Percentiles rank a stretch among this genome's conserved stretches.
Conservation (phyloP, 2,113 vertebrate genomes). For the Sphyrna mokarran region DNA sequence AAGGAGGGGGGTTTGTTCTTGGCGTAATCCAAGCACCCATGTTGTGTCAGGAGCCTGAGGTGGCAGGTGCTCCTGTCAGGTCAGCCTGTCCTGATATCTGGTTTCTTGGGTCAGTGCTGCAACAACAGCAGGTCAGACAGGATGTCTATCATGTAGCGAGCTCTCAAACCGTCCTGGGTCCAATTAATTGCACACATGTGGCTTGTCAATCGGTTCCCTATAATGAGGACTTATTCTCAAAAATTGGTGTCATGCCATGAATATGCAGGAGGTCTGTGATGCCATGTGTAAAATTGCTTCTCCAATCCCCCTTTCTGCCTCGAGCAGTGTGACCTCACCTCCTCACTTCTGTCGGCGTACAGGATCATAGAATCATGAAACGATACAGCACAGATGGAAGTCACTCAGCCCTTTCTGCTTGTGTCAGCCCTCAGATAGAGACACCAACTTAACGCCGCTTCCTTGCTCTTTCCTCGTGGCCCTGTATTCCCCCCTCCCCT, state of each 20-base stretch:
- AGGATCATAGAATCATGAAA: background rate
- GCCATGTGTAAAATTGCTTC: slow-evolving; percentile 34
- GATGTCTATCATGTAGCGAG: background rate
- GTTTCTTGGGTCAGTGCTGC: slow-evolving; percentile 3
- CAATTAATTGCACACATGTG: slow-evolving; percentile 36
- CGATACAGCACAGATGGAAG: background rate
- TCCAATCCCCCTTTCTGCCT: slow-evolving; percentile 26
- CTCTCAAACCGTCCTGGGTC: background rate
- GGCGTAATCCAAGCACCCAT: background rate
- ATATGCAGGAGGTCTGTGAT: slow-evolving; percentile 33
- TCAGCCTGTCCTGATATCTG: slow-evolving; percentile 10
- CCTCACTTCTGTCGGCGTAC: background rate
- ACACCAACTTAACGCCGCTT: background rate
- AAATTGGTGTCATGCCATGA: slow-evolving; percentile 33
- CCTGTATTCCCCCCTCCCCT: too few species aligned
- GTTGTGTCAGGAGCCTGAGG: background rate
- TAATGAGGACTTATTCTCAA: slow-evolving; percentile 33
- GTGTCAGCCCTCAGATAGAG: background rate
- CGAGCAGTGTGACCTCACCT: background rate
- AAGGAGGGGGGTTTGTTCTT: background rate
- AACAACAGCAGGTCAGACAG: slow-evolving; percentile 18
- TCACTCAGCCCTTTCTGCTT: background rate
- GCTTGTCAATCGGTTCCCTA: slow-evolving; percentile 1
- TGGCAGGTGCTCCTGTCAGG: background rate
- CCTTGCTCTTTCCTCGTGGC: background rate